Evolutionary conservation across 1,140 invertebrate genomes (phyloP).

Genomic region (Galendromus occidentalis): DNA sequence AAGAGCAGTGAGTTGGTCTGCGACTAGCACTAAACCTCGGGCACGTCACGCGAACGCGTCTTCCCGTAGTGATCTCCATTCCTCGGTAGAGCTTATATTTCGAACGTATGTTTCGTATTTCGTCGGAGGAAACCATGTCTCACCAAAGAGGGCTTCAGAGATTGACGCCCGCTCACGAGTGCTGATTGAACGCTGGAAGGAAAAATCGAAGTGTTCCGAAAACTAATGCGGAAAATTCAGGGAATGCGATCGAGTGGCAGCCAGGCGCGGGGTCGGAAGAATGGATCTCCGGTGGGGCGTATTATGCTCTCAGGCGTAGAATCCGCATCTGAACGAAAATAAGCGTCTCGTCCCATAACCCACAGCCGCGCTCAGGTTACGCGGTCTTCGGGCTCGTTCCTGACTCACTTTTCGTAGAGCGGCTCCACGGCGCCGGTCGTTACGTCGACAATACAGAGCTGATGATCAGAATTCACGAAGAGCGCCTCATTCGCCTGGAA

Average conservation of each 20-base stretch:
- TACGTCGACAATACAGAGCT: neutral
- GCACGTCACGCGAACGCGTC: neutral
- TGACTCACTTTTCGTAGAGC: slow-evolving; percentile 1
- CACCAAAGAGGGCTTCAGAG: too few relatives aligned
- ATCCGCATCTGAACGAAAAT: neutral
- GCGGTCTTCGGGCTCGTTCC: neutral
- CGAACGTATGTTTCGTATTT: too few relatives aligned
- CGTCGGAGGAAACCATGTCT: too few relatives aligned
- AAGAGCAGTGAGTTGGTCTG: too few relatives aligned
- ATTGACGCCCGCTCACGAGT: too few relatives aligned
- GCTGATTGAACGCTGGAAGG: too few relatives aligned
- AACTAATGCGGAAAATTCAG: neutral
- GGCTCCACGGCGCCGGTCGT: neutral
- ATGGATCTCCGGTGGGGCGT: neutral
- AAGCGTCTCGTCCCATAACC: neutral
- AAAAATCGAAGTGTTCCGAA: neutral
- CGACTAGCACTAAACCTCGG: neutral
- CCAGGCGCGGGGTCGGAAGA: neutral
- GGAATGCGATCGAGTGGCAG: neutral
- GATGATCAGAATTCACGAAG: neutral
- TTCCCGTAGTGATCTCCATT: neutral
- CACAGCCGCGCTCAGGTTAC: neutral
- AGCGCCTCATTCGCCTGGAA: neutral
- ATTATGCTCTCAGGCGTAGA: too few relatives aligned
- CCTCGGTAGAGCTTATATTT: neutral